Evolutionary conservation across 2,797 vertebrate species (phyloP), one percentile per base, ranked within the genome.

Genomic region (Hipposideros larvatus): DNA sequence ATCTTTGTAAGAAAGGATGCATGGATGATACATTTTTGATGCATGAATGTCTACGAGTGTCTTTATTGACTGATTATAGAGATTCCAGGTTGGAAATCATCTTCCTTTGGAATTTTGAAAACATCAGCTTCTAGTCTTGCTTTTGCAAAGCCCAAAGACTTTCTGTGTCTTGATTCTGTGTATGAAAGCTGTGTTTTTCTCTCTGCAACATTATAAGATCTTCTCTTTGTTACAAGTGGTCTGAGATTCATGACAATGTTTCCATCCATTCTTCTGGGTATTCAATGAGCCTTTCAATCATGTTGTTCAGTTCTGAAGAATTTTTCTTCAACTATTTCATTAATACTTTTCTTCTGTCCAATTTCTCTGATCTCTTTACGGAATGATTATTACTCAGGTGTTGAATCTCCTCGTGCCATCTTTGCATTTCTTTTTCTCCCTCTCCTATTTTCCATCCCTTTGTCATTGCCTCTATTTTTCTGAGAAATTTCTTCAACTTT

Each of bases 71-170:
- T 55, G 21, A 14, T 51, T 77, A 71, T 46, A 78, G 26, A 53
- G 26, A 53, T 63, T 78, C 9, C 73, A 78, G 28, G 13, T 24
- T 61, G 2, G 26, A 91, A 91, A 80, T 88, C 11, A 57, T 51
- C 80, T 85, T 79, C 74, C 82, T 79, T 77, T 53, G 28, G 37
- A 92, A 87, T 84, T 88, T 79, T 75, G 68, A 43, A 77, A 84
- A n/a, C 18, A 46, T 28, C 63, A 65, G 4, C n/a, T 88, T 88
- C 61, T 13, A 65, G 7, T 85, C 57, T 79, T 70, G 53, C 22
- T 74, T 43, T 57, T 70, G 8, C 71, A 87, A 89, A 59, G 8
- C 51, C 65, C 53, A 74, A 8, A 75, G 19, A 1, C 24, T 71
- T 78, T 77, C 31, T 94, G 59, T 61, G 15, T 71, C 24, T 63